phyloP scores from a whole-genome alignment of 1,140 invertebrate genomes.

The Zaprionus inermis region DNA sequence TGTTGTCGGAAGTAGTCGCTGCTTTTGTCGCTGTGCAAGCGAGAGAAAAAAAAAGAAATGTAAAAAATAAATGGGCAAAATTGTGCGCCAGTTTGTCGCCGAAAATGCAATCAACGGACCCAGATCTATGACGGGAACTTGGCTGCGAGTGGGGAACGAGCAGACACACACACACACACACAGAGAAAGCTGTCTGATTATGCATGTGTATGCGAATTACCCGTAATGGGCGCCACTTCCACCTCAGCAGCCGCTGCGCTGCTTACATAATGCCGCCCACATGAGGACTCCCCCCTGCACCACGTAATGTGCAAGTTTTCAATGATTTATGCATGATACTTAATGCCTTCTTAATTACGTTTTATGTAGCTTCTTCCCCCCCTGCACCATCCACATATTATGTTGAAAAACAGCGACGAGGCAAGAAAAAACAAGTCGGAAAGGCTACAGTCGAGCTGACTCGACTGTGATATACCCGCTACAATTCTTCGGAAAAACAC shows the following conservation, averaged over 20 bases:
- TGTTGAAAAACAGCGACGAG: slow-evolving; percentile 54
- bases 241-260: slow-evolving; percentile 17
- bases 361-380: slow-evolving; percentile 53
- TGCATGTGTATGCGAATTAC: slow-evolving; percentile 24
- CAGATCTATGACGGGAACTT: slow-evolving; percentile 61
- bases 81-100: slow-evolving; percentile 66
- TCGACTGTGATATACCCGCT: too few species aligned
- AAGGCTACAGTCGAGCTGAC: too few species aligned
- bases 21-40: slow-evolving; percentile 42
- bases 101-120: slow-evolving; percentile 71
- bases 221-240: slow-evolving; percentile 23
- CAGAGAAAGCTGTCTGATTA: background rate
- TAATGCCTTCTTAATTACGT: slow-evolving; percentile 81
- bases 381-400: slow-evolving; percentile 24
- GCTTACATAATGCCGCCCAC: slow-evolving; percentile 15
- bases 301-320: slow-evolving; percentile 51
- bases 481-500: too few species aligned
- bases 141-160: slow-evolving; percentile 15
- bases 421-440: too few species aligned
- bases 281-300: slow-evolving; percentile 14
- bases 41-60: slow-evolving; percentile 22
- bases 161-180: background rate
- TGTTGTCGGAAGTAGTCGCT: slow-evolving; percentile 53
- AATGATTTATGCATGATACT: slow-evolving; percentile 78
- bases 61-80: slow-evolving; percentile 65